Evolutionary conservation across 92 coral and sea anemone genomes (phyloP), one percentile per base, ranked within the genome.

Genomic region (Anthopleura xanthogrammica): DNA sequence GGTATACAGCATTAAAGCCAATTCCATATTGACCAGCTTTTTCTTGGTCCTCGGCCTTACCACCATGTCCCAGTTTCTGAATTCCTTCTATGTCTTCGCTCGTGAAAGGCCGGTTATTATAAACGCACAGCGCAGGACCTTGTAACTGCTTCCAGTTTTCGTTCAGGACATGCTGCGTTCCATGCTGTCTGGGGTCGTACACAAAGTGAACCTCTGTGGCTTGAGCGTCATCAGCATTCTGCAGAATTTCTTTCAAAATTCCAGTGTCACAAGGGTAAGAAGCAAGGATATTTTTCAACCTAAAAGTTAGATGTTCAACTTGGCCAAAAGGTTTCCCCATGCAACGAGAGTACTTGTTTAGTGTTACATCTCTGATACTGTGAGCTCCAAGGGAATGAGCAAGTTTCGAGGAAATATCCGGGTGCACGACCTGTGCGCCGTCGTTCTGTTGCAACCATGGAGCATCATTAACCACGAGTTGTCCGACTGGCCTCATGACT

Each of bases 51-150:
- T 83, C 87, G 4, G 86, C 77, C 83, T 92, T 96, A 88, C 94
- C 86, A 77, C 98, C 97, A 3, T 86, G 83, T 48, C 98, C 98
- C 76, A 97, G 88, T 76, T 87, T 92, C 77, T 97, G 99, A 62
- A 94, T 94, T 12, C 94, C 98, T 79, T 92, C 95, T 11, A 97
- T 90, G 86, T 94, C 97, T 46, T 75, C 80, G 66, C 88, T 90
- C 1, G 90, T 83, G 87, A 97, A 97, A 39, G 97, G 91, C 20
- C 93, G 89, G 82, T 97, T 88, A 79, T 94, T 94, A 91, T 94
- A 97, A 41, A 97, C 90, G 55, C 99, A 97, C 41, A 97, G 80
- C 5, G 99, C 99, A 58, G 99, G 99, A 7, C 99, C 99, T 75
- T 94, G 98, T 52, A 97, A 89, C 40, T 97, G 93, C 79, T 92